Evolutionary conservation across 2,888 invertebrate genomes (phyloP), one percentile per base, ranked within the genome.

Genomic region (Drosophila koepferae): DNA sequence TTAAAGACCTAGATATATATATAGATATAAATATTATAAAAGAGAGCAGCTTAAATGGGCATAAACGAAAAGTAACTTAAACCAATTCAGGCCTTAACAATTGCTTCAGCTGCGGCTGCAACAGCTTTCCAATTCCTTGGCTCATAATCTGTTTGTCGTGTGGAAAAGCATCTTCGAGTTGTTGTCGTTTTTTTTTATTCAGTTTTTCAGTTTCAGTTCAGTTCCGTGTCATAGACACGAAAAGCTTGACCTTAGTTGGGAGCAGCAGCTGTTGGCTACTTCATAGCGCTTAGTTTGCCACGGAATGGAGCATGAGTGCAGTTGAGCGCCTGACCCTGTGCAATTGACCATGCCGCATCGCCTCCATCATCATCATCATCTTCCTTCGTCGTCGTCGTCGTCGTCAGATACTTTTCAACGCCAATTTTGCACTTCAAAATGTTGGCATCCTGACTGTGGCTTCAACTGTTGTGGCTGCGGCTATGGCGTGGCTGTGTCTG

Each of bases 331-430:
- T 71, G 78, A 86, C 89, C 85, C 82, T 51, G 69, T 77, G 89
- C 88, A 90, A 86, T 86, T 86, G 86, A 90, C 90, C 90, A 89
- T 70, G 71, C 58, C 67, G 73, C 76, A 55, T 44, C 68, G 41
- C 58, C 58, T 40, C 38, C 49, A 31, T 31, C 44, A 44, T 43
- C 48, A 16, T 55, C 83, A 0, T 16, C 40, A 2, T 6, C 40
- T 6, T 40, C 16, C 40, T 43, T 38, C 68, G 23, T 53, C 54
- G 18, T 63, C 68, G 23, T 53, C 54, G 18, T 63, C 74, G 58
- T 67, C 66, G 65, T 82, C 82, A 82, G 90, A 74, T 90, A 82
- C 90, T 85, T 86, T 86, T 86, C 86, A 90, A 88, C 90, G 89
- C 86, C 86, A 86, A 86, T 90, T 86, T 86, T 70, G 72, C 77